phyloP scores from a whole-genome alignment of 2,888 invertebrate genomes.

The Scaptomyza parva region DNA sequence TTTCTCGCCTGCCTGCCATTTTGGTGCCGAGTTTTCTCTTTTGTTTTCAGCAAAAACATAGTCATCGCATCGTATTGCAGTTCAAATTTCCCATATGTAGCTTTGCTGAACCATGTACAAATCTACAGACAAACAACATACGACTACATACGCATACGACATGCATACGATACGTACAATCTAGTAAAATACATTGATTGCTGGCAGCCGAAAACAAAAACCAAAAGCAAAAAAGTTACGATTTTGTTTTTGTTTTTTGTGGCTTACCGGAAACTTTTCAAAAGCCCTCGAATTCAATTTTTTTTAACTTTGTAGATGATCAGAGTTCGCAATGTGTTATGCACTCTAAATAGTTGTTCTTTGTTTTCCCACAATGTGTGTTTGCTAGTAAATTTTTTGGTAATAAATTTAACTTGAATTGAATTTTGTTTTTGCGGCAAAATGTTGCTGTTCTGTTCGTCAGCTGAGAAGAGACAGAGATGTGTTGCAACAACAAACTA shows the following conservation, averaged over 20 bases:
- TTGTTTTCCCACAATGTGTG: neutral
- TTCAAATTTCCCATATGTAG: constrained; percentile 34
- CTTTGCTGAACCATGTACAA: constrained; percentile 8
- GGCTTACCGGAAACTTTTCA: constrained; percentile 32
- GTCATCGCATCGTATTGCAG: constrained; percentile 24
- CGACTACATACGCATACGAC: neutral
- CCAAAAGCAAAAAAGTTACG: constrained; percentile 17
- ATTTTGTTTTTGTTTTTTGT: constrained; percentile 19
- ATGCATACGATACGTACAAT: neutral
- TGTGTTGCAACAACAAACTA: neutral
- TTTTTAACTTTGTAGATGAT: constrained; percentile 58
- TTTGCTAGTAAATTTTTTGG: constrained; percentile 2
- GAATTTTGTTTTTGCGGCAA: constrained; percentile 10
- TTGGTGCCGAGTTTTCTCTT: constrained; percentile 19
- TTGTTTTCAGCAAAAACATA: constrained; percentile 35
- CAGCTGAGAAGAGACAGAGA: neutral
- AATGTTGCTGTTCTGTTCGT: neutral
- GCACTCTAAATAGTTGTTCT: constrained; percentile 24
- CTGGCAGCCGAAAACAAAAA: neutral
- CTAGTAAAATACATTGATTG: constrained; percentile 42
- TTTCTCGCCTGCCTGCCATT: constrained; percentile 42
- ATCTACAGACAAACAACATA: constrained; percentile 1
- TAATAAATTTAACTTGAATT: constrained; percentile 24
- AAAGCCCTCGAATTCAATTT: constrained; percentile 65
- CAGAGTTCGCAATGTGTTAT: constrained; percentile 18